Evolutionary conservation across 2,888 invertebrate genomes (phyloP).

Genomic region (Saturnia pavonia): DNA sequence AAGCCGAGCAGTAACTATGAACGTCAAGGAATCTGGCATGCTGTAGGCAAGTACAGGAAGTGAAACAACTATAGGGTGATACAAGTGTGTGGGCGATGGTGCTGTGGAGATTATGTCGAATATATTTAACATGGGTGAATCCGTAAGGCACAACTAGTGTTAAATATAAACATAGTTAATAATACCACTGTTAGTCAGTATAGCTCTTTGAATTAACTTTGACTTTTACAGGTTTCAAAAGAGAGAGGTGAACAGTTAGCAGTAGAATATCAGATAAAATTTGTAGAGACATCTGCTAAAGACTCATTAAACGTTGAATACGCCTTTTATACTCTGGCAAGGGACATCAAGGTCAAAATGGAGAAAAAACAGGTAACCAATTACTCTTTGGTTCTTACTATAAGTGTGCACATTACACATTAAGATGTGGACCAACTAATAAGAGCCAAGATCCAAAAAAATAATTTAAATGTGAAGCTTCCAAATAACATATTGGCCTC

Average conservation of each 20-base stretch:
- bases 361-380: slow-evolving; percentile 95
- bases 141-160: too few species aligned
- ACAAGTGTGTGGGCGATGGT: too few species aligned
- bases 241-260: slow-evolving; percentile 98
- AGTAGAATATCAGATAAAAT: slow-evolving; percentile 98
- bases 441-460: too few species aligned
- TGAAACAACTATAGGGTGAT: too few species aligned
- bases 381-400: background rate
- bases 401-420: background rate
- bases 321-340: slow-evolving; percentile 97
- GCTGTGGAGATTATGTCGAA: too few species aligned
- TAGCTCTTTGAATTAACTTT: background rate
- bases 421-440: too few species aligned
- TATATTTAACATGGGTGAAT: too few species aligned
- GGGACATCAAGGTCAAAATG: slow-evolving; percentile 99
- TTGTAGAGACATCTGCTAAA: slow-evolving; percentile 99
- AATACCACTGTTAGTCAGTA: background rate
- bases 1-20: too few species aligned
- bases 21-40: too few species aligned
- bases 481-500: too few species aligned
- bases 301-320: slow-evolving; percentile 98
- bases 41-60: too few species aligned
- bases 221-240: slow-evolving; percentile 87
- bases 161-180: background rate
- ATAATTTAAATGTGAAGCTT: too few species aligned